These are phyloP conservation scores for Phrynosoma blainvillii DNA, from an alignment of 2,113 vertebrate species.

Conservation along the genomic window DNA sequence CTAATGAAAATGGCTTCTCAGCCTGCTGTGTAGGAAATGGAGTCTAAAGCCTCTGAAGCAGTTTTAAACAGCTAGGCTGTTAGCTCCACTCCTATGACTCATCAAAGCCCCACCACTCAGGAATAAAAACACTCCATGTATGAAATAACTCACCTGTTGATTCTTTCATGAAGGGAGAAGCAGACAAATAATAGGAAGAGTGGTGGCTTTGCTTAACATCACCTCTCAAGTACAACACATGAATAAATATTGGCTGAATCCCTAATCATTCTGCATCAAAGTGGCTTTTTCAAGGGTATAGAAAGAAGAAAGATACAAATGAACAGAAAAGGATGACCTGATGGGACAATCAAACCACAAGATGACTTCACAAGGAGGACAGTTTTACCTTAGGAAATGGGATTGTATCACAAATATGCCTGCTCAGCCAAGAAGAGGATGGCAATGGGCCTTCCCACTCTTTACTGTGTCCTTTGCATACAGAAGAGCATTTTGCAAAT, in stretches of 20 bases:
- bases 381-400: slow-evolving; percentile 16
- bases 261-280: not conserved
- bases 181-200: slow-evolving; percentile 3
- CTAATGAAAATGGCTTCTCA: no score
- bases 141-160: not conserved
- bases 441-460: slow-evolving; percentile 31
- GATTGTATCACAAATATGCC: not conserved
- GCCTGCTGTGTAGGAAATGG: no score
- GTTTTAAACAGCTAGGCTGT: no score
- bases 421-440: not conserved
- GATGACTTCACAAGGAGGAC: not conserved
- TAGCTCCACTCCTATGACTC: no score
- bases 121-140: no score
- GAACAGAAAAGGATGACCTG: not conserved
- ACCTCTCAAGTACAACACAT: not conserved
- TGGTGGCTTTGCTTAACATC: not conserved
- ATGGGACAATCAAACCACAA: not conserved
- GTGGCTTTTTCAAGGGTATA: not conserved
- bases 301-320: not conserved
- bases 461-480: slow-evolving; percentile 42
- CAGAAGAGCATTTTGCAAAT: slow-evolving; percentile 58
- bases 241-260: not conserved
- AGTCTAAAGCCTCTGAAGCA: no score
- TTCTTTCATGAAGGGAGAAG: not conserved
- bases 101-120: no score